These are phyloP conservation scores for Chaetorhynchus papuensis DNA, from an alignment of 2,113 vertebrate genomes.

Conservation along the genomic window DNA sequence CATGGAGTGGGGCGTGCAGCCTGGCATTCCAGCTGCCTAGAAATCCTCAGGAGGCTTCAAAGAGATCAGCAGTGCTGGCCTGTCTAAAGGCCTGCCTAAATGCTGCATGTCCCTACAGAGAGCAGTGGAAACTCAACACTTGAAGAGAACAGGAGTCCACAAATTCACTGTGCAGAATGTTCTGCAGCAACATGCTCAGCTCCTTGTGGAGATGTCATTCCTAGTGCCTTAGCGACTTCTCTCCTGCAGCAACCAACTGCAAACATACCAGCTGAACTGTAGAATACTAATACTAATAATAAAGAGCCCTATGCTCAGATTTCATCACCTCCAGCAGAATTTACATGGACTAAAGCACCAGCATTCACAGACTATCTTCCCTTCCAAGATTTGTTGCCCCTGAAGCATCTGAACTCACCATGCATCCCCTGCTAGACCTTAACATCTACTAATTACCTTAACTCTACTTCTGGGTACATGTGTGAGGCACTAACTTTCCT, in stretches of 20 bases:
- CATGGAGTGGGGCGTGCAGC: neutral
- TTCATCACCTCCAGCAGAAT: neutral
- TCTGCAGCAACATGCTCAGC: neutral
- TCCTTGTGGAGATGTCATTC: neutral
- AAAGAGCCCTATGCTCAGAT: neutral
- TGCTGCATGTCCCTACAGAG: neutral
- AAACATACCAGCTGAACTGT: accelerated
- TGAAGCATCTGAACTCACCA: neutral
- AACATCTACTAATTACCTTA: neutral
- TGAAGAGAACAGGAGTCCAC: neutral
- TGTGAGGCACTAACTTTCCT: neutral
- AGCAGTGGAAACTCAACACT: neutral
- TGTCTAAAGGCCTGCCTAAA: neutral
- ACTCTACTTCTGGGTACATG: neutral
- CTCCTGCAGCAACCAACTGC: neutral
- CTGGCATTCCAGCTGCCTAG: slow-evolving; percentile 44
- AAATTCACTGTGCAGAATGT: neutral
- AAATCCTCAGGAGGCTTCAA: slow-evolving; percentile 20
- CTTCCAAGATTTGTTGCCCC: neutral
- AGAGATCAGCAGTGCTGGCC: neutral
- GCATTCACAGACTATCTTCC: neutral
- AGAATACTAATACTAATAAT: neutral
- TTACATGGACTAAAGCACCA: neutral
- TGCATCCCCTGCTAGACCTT: accelerated
- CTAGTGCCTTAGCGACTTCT: neutral